phyloP scores from a whole-genome alignment of 2,797 vertebrate species.

The Typhlichthys subterraneus region DNA sequence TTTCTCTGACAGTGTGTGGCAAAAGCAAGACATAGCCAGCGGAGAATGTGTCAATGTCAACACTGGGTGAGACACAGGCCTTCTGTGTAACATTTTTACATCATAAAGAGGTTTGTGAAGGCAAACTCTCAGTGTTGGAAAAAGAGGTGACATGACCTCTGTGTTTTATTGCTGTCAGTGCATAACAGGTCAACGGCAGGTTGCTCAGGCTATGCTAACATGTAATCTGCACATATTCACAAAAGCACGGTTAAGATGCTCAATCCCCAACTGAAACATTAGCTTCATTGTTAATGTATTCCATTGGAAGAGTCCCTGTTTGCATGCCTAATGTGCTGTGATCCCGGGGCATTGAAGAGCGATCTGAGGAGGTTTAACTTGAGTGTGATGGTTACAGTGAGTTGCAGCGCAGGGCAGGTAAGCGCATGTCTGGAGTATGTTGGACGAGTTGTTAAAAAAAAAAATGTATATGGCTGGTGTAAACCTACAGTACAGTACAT shows the following conservation, averaged over 20 bases:
- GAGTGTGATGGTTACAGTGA: slow-evolving; percentile 60
- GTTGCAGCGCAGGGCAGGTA: slow-evolving; percentile 76
- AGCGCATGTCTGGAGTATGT: slow-evolving; percentile 79
- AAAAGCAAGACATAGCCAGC: too few species aligned
- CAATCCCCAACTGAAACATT: slow-evolving; percentile 5
- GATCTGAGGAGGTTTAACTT: slow-evolving; percentile 24
- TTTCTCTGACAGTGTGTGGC: slow-evolving; percentile 25
- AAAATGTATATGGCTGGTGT: slow-evolving; percentile 56
- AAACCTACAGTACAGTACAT: slow-evolving; percentile 7
- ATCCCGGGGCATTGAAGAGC: slow-evolving; percentile 37
- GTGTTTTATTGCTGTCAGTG: too few species aligned
- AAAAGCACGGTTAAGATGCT: not conserved
- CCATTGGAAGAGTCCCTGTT: slow-evolving; percentile 42
- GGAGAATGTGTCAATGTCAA: too few species aligned
- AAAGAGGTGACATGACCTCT: too few species aligned
- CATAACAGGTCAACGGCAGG: too few species aligned
- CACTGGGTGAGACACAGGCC: too few species aligned
- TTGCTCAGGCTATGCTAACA: too few species aligned
- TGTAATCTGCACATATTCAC: not conserved
- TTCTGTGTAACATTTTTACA: too few species aligned
- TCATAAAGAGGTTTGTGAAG: too few species aligned
- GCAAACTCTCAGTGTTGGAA: too few species aligned
- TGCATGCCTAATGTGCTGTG: slow-evolving; percentile 52
- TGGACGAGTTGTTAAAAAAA: slow-evolving; percentile 62
- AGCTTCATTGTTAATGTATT: slow-evolving; percentile 43